Evolutionary conservation across 2,888 invertebrate genomes (phyloP).

Genomic region (Sipha maydis): DNA sequence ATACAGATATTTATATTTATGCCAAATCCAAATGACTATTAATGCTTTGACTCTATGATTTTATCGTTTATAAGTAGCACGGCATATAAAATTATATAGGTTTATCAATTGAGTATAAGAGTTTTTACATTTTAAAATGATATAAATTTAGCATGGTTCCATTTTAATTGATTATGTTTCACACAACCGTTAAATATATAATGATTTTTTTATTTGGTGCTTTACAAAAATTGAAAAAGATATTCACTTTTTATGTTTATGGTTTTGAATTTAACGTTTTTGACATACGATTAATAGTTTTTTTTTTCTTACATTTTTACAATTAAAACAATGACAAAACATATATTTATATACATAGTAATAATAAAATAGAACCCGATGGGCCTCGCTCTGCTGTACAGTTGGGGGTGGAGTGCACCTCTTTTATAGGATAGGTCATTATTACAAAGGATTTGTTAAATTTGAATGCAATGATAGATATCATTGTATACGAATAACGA

Average conservation of each 20-base stretch:
- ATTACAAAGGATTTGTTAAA: too few species aligned
- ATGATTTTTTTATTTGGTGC: neutral
- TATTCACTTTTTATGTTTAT: neutral
- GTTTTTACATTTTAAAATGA: neutral
- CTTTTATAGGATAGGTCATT: too few species aligned
- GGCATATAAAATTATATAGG: neutral
- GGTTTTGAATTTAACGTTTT: neutral
- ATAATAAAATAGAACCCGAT: too few species aligned
- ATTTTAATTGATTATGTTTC: neutral
- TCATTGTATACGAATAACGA: too few species aligned
- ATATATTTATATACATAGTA: neutral
- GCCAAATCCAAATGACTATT: too few species aligned
- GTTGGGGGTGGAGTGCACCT: too few species aligned
- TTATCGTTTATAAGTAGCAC: neutral
- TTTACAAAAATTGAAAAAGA: slow-evolving; percentile 21
- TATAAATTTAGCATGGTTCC: neutral
- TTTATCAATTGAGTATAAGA: neutral
- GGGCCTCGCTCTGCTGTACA: too few species aligned
- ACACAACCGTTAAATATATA: neutral
- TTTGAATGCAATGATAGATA: too few species aligned
- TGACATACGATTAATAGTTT: neutral
- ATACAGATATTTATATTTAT: neutral
- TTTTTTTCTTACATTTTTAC: neutral
- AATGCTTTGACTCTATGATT: neutral
- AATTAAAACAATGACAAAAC: neutral